Evolutionary conservation across 1,140 invertebrate species (phyloP).

Genomic region (Bombus superbus): DNA sequence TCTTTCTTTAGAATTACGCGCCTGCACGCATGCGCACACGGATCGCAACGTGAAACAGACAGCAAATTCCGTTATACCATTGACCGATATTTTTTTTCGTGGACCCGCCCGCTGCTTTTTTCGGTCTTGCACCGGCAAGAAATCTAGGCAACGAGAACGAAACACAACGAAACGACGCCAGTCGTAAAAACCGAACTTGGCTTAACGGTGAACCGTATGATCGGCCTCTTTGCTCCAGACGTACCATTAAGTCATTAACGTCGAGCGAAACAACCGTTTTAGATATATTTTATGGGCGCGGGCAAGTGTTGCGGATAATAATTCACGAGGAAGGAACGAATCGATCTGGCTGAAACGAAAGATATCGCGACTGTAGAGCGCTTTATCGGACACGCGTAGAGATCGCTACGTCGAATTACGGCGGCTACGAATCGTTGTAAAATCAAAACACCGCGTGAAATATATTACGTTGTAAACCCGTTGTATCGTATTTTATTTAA

Average conservation of each 20-base stretch:
- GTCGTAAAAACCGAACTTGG: constrained; percentile 19
- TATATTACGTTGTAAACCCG: too few species aligned
- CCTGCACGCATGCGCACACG: too few species aligned
- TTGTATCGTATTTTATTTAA: too few species aligned
- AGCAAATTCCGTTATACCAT: constrained; percentile 53
- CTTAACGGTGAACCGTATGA: constrained; percentile 12
- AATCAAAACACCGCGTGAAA: too few species aligned
- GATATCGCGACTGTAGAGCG: not conserved
- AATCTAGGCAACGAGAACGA: constrained; percentile 62
- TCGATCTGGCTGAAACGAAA: not conserved
- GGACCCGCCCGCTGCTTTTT: constrained; percentile 25
- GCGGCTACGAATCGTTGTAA: too few species aligned
- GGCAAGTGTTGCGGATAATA: not conserved
- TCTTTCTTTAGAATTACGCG: not conserved
- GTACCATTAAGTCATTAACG: not conserved
- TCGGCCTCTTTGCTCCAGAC: not conserved
- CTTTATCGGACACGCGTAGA: not conserved
- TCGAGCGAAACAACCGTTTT: not conserved
- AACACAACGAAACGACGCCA: constrained; percentile 25
- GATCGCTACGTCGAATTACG: not conserved
- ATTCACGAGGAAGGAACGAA: not conserved
- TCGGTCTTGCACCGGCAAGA: not conserved
- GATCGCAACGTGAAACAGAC: not conserved
- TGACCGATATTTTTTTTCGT: constrained; percentile 63
- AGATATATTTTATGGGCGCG: not conserved